Evolutionary conservation across 2,113 vertebrate species (phyloP).

Genomic region (Atherinomorus stipes): DNA sequence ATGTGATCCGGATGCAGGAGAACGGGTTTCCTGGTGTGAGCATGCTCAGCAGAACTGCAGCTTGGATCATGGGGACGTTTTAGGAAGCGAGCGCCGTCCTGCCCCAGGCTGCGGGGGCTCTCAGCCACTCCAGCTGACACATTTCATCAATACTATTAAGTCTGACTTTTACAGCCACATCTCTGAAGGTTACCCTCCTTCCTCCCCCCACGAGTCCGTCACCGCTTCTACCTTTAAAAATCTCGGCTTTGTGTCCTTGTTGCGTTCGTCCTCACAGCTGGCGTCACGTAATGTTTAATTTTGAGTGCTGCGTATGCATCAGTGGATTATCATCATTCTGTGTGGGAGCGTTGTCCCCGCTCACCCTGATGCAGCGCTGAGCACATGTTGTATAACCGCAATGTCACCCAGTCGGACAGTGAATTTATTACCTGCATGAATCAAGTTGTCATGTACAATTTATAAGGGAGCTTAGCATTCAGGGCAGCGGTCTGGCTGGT

Average conservation of each 20-base stretch:
- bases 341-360: background rate
- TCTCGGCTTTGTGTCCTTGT: background rate
- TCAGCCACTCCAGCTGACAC: slow-evolving; percentile 34
- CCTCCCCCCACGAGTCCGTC: slow-evolving; percentile 1
- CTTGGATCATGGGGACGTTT: slow-evolving; percentile 50
- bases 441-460: slow-evolving; percentile 74
- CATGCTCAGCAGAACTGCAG: slow-evolving; percentile 51
- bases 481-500: slow-evolving; percentile 26
- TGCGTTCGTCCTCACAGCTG: slow-evolving; percentile 29
- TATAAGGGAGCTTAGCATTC: slow-evolving; percentile 60
- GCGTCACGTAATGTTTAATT: slow-evolving; percentile 30
- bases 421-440: slow-evolving; percentile 71
- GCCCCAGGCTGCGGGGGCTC: slow-evolving; percentile 10
- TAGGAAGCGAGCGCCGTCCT: slow-evolving; percentile 8
- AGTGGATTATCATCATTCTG: slow-evolving; percentile 34
- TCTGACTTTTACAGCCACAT: slow-evolving; percentile 30
- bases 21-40: too few relatives aligned
- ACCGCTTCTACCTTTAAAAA: slow-evolving; percentile 12
- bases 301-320: slow-evolving; percentile 7
- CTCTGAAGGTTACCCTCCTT: slow-evolving; percentile 18
- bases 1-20: too few relatives aligned
- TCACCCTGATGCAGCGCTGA: slow-evolving; percentile 19
- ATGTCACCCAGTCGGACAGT: slow-evolving; percentile 55
- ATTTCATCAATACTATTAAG: slow-evolving; percentile 39
- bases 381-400: slow-evolving; percentile 58